phyloP scores from a whole-genome alignment of 2,113 vertebrate genomes.

The Rostratula benghalensis region DNA sequence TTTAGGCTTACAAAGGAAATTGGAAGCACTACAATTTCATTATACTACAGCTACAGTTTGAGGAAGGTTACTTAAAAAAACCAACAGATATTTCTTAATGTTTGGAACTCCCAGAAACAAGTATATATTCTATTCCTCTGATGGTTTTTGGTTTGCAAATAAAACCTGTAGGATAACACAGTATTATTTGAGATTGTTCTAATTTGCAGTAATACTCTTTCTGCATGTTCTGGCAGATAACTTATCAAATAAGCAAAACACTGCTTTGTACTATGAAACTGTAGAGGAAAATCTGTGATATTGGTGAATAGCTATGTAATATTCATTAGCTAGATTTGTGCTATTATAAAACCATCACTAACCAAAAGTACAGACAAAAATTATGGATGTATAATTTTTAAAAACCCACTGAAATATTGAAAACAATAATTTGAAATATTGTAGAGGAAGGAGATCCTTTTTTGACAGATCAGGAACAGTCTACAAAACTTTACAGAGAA shows the following conservation, averaged over 20 bases:
- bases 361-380: not conserved
- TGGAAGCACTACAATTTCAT: constrained; percentile 69
- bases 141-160: not conserved
- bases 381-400: not conserved
- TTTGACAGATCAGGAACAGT: not conserved
- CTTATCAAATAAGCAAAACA: not conserved
- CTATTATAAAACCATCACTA: not conserved
- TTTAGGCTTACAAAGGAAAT: constrained; percentile 69
- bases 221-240: not conserved
- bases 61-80: constrained; percentile 59
- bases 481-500: not conserved
- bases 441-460: not conserved
- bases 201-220: not conserved
- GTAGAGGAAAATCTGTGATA: not conserved
- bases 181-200: not conserved
- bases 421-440: not conserved
- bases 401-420: not conserved
- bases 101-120: not conserved
- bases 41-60: constrained; percentile 65
- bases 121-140: not conserved
- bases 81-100: constrained; percentile 14
- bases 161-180: not conserved
- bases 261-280: not conserved
- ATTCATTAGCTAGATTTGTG: not conserved
- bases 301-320: not conserved